These are phyloP conservation scores for Xenentodon cancila DNA, from an alignment of 2,797 vertebrate species.

Conservation along the genomic window DNA sequence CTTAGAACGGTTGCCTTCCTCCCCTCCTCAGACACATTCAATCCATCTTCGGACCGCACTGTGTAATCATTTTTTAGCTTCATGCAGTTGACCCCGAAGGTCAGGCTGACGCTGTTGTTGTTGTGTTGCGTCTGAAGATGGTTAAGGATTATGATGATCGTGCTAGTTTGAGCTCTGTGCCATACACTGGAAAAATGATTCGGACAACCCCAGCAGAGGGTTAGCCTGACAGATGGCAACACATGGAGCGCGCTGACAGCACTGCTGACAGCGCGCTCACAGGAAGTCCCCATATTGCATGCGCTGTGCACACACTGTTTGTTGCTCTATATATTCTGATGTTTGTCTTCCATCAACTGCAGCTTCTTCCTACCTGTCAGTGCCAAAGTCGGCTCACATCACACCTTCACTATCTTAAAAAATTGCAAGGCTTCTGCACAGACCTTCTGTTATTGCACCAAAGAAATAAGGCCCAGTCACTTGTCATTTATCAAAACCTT, in stretches of 20 bases:
- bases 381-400: constrained; percentile 42
- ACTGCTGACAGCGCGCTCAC: constrained; percentile 73
- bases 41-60: constrained; percentile 33
- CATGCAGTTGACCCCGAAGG: constrained; percentile 59
- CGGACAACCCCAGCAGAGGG: constrained; percentile 66
- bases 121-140: constrained; percentile 57
- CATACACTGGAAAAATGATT: constrained; percentile 70
- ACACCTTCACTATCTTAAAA: constrained; percentile 45
- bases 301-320: constrained; percentile 57
- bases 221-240: constrained; percentile 78
- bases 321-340: constrained; percentile 61
- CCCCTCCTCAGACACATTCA: constrained; percentile 17
- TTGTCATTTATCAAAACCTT: constrained; percentile 70
- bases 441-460: constrained; percentile 36
- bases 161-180: constrained; percentile 61
- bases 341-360: constrained; percentile 57
- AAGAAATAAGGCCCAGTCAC: constrained; percentile 50
- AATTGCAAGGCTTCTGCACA: constrained; percentile 46
- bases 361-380: constrained; percentile 53
- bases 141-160: constrained; percentile 74
- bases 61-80: constrained; percentile 41
- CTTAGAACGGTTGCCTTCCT: constrained; percentile 45
- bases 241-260: constrained; percentile 72
- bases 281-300: constrained; percentile 66
- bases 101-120: constrained; percentile 52